Percentiles rank a stretch among this genome's conserved stretches.
Conservation (phyloP, 2,797 vertebrate species). For the Threskiornis aethiopicus region DNA sequence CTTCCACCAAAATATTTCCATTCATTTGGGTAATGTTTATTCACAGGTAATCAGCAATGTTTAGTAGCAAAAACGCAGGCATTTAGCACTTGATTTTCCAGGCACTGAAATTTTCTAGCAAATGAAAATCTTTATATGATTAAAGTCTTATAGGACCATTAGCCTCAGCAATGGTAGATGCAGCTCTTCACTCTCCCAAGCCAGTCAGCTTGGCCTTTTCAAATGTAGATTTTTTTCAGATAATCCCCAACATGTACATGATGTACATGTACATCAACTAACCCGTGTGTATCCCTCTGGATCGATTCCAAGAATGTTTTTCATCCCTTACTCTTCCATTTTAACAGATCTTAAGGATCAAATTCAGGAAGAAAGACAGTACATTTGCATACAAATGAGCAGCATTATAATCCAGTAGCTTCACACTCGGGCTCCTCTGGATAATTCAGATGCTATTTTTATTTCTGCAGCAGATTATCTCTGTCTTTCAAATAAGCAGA, state of each 20-base stretch:
- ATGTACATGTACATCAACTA: not conserved
- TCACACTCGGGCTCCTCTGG: not conserved
- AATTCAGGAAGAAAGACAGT: not conserved
- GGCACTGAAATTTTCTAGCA: not conserved
- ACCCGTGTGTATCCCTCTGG: not conserved
- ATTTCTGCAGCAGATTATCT: conserved; percentile 32
- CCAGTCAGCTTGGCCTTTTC: not conserved
- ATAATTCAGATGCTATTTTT: conserved; percentile 40
- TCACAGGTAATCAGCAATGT: not conserved
- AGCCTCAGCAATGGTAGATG: not conserved
- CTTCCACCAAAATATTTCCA: not conserved
- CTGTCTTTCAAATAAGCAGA: not conserved
- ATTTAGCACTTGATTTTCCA: not conserved
- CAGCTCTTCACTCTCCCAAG: not conserved
- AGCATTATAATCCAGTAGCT: not conserved
- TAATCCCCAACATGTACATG: not conserved
- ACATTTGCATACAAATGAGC: conserved; percentile 39
- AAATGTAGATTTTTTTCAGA: not conserved
- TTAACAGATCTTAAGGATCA: conserved; percentile 9
- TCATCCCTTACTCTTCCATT: not conserved
- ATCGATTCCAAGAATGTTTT: not conserved
- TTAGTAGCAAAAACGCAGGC: not conserved
- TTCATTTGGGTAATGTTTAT: not conserved
- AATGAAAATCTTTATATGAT: not conserved
- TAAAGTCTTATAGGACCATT: not conserved